Conservation (phyloP, 2,888 invertebrate genomes). For the Augochlorella aurata region DNA sequence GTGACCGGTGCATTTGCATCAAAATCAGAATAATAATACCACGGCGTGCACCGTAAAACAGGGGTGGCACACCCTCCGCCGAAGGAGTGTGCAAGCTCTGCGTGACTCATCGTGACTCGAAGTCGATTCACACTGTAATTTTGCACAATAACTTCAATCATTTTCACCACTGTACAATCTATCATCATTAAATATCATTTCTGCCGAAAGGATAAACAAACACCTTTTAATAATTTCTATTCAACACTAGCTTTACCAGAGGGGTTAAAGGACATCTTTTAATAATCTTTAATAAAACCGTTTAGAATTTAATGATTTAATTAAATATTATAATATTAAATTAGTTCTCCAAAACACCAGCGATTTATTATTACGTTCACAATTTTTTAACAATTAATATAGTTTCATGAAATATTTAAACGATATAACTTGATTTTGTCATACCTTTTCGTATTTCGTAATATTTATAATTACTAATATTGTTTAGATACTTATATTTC, state of each 20-base stretch:
- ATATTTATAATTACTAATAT: neutral
- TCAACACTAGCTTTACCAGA: no score
- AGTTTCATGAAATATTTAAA: no score
- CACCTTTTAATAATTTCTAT: no score
- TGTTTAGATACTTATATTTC: no score
- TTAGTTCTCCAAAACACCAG: no score
- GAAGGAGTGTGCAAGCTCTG: slow-evolving; percentile 66
- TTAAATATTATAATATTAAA: no score
- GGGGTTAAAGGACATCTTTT: no score
- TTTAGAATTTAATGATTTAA: no score
- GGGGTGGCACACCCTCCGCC: slow-evolving; percentile 64
- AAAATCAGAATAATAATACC: slow-evolving; percentile 57
- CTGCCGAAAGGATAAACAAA: no score
- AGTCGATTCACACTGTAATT: slow-evolving; percentile 4
- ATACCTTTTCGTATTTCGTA: neutral
- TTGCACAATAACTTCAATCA: neutral
- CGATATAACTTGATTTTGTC: neutral
- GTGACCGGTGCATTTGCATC: slow-evolving; percentile 68
- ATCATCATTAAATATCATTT: neutral
- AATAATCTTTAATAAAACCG: no score
- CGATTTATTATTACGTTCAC: no score
- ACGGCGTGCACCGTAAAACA: slow-evolving; percentile 40
- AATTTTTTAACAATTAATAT: no score
- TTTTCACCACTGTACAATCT: neutral
- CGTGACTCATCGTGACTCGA: slow-evolving; percentile 68